phyloP scores from a whole-genome alignment of 2,113 vertebrate genomes.

The Nycticebus coucang region DNA sequence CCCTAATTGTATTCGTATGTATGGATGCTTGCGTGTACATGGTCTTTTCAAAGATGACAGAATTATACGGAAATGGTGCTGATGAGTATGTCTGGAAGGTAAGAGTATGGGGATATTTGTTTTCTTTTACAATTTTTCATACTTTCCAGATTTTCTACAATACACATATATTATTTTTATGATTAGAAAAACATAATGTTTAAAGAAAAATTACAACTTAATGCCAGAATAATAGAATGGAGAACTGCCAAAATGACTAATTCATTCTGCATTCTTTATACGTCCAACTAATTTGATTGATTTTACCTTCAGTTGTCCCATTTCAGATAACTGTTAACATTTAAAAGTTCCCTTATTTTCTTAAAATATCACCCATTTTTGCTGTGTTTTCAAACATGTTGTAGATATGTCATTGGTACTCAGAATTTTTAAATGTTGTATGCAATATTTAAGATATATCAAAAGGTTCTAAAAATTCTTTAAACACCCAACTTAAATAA shows the following conservation, averaged over 20 bases:
- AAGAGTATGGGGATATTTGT: neutral
- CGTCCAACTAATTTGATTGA: neutral
- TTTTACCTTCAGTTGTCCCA: slow-evolving; percentile 5
- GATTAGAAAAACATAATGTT: slow-evolving; percentile 9
- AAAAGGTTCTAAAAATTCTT: too few relatives aligned
- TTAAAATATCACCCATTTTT: neutral
- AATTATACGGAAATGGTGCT: slow-evolving; percentile 25
- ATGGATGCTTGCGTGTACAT: neutral
- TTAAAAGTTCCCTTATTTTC: neutral
- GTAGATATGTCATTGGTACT: neutral
- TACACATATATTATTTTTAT: slow-evolving; percentile 12
- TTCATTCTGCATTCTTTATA: neutral
- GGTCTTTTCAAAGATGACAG: slow-evolving; percentile 43
- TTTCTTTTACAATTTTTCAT: neutral
- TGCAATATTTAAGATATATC: too few relatives aligned
- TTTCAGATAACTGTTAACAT: neutral
- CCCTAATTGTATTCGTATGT: slow-evolving; percentile 30
- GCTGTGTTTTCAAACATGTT: neutral
- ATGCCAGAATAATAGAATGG: neutral
- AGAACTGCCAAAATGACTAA: neutral
- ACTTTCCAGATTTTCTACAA: slow-evolving; percentile 22
- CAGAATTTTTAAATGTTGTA: neutral
- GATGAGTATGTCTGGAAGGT: slow-evolving; percentile 7
- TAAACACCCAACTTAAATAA: neutral
- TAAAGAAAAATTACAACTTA: neutral